Percentiles rank a stretch among this genome's conserved stretches.
Conservation (phyloP, 2,797 vertebrate genomes). For the Paedocypris micromegethes region DNA sequence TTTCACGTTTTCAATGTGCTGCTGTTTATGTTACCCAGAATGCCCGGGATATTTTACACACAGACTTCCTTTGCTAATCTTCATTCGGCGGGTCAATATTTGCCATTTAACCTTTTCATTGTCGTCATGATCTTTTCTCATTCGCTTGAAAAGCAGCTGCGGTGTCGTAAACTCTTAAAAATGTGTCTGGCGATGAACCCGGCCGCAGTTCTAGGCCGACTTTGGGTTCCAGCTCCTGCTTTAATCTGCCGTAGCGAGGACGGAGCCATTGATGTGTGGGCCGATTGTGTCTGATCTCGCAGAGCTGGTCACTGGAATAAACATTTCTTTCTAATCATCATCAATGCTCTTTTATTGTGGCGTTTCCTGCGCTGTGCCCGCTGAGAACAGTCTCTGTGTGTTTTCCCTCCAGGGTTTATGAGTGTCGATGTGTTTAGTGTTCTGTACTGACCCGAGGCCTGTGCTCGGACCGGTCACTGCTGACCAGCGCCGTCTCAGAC, state of each 20-base stretch:
- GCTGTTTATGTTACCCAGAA: too few relatives aligned
- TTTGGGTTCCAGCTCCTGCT: constrained; percentile 23
- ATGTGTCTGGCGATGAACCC: background rate
- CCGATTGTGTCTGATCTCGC: constrained; percentile 3
- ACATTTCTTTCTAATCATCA: constrained; percentile 2
- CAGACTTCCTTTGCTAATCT: too few relatives aligned
- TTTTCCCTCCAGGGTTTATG: constrained; percentile 11
- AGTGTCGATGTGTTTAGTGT: background rate
- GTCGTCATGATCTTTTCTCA: too few relatives aligned
- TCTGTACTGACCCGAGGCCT: too few relatives aligned
- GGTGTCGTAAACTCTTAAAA: too few relatives aligned
- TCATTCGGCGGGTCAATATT: too few relatives aligned
- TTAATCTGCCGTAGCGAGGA: constrained; percentile 32
- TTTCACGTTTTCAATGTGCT: too few relatives aligned
- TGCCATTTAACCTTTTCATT: too few relatives aligned
- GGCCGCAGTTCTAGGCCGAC: constrained; percentile 3
- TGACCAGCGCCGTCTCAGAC: too few relatives aligned
- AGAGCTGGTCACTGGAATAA: background rate
- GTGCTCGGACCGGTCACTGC: too few relatives aligned
- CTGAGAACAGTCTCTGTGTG: background rate
- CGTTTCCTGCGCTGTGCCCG: background rate
- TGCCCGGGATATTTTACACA: too few relatives aligned
- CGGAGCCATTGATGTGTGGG: constrained; percentile 26
- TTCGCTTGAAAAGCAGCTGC: too few relatives aligned
- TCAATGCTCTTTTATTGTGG: background rate